Percentiles rank a stretch among this genome's conserved stretches.
Conservation (phyloP, 1,140 invertebrate species). For the Heliconius hermathena region DNA sequence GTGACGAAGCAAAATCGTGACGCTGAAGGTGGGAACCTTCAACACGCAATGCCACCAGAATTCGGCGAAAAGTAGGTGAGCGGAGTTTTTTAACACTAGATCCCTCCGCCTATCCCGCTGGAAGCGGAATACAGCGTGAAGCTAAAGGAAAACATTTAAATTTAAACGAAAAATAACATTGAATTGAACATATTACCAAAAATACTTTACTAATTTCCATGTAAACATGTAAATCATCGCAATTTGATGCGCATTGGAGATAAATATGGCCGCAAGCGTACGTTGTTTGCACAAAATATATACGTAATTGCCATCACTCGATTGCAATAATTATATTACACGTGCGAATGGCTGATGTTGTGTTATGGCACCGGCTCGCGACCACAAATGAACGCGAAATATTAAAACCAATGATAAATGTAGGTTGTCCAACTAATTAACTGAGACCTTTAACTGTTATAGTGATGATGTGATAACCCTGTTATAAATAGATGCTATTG, state of each 20-base stretch:
- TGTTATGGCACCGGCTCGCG: conserved; percentile 26
- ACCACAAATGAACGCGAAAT: conserved; percentile 31
- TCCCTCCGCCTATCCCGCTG: too few relatives aligned
- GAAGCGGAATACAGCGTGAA: too few relatives aligned
- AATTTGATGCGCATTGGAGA: conserved; percentile 11
- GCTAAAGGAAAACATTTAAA: too few relatives aligned
- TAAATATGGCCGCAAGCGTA: conserved; percentile 19
- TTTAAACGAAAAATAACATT: neutral
- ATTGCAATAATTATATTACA: conserved; percentile 30
- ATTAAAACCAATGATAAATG: conserved; percentile 30
- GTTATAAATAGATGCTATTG: neutral
- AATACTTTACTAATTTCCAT: conserved; percentile 9
- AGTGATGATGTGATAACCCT: neutral
- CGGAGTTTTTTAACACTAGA: too few relatives aligned
- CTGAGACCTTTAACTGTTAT: neutral
- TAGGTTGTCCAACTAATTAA: conserved; percentile 5
- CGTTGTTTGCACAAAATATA: conserved; percentile 15
- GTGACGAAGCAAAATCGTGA: too few relatives aligned
- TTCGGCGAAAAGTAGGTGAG: too few relatives aligned
- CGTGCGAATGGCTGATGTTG: conserved; percentile 24
- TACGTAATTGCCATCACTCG: conserved; percentile 26
- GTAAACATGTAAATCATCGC: conserved; percentile 11
- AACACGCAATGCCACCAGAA: too few relatives aligned
- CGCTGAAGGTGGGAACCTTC: too few relatives aligned
- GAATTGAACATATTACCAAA: neutral